phyloP scores from a whole-genome alignment of 2,797 vertebrate genomes.

The Spinus olivaceus region DNA sequence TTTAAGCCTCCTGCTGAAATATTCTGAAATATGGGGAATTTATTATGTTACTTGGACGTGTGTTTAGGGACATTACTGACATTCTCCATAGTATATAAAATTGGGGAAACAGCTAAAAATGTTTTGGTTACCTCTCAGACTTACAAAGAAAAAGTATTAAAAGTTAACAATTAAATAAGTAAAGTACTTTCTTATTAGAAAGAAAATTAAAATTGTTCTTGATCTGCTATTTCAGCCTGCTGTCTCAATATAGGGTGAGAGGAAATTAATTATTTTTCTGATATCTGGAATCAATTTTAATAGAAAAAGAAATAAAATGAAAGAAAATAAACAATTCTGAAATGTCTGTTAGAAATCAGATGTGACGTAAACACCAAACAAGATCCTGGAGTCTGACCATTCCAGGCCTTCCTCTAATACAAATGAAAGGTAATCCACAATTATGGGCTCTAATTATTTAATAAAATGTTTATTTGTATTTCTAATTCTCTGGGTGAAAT shows the following conservation, averaged over 20 bases:
- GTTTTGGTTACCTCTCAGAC: slow-evolving; percentile 65
- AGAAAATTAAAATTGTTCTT: slow-evolving; percentile 54
- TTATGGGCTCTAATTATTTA: slow-evolving; percentile 42
- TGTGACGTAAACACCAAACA: neutral
- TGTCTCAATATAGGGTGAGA: slow-evolving; percentile 10
- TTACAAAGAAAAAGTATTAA: slow-evolving; percentile 41
- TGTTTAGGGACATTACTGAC: slow-evolving; percentile 70
- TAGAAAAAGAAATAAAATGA: neutral
- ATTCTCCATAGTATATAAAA: slow-evolving; percentile 72
- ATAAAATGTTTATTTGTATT: slow-evolving; percentile 56
- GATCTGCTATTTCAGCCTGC: slow-evolving; percentile 26
- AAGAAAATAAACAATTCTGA: slow-evolving; percentile 5
- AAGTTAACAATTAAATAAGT: slow-evolving; percentile 62
- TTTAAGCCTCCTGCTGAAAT: slow-evolving; percentile 64
- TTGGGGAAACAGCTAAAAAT: slow-evolving; percentile 72
- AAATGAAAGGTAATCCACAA: slow-evolving; percentile 28
- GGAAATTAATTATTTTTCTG: slow-evolving; percentile 54
- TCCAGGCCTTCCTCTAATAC: neutral
- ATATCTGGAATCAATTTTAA: slow-evolving; percentile 48
- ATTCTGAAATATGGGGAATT: slow-evolving; percentile 58
- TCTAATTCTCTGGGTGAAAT: slow-evolving; percentile 41
- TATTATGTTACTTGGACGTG: slow-evolving; percentile 64
- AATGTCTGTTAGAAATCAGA: slow-evolving; percentile 39
- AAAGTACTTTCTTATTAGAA: slow-evolving; percentile 66
- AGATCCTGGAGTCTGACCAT: neutral